These are phyloP conservation scores for Chaunax sp. DNA, from an alignment of 2,797 vertebrate genomes.

Conservation along the genomic window DNA sequence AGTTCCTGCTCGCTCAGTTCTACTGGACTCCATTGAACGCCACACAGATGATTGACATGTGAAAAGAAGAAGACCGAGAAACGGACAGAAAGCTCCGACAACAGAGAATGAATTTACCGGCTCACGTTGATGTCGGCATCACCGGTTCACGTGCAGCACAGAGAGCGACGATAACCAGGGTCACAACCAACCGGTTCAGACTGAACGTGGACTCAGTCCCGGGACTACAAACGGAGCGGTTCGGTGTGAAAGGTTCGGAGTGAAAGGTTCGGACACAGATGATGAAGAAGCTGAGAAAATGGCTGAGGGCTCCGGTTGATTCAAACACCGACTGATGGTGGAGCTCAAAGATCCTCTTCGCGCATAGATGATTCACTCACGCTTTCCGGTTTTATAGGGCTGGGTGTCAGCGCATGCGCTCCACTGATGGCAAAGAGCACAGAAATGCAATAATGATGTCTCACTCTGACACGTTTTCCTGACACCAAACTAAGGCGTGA, in stretches of 20 bases:
- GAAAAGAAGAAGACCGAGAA: neutral
- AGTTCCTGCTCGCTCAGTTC: too few relatives aligned
- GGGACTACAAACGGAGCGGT: neutral
- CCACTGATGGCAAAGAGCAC: neutral
- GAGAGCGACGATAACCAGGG: neutral
- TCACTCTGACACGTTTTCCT: slow-evolving; percentile 37
- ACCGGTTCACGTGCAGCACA: neutral
- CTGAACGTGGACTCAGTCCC: neutral
- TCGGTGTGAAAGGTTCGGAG: too few relatives aligned
- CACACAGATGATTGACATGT: too few relatives aligned
- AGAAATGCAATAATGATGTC: rapidly evolving
- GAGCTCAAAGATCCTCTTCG: slow-evolving; percentile 51
- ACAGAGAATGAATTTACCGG: neutral
- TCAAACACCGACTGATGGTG: slow-evolving; percentile 39
- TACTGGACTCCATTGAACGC: too few relatives aligned
- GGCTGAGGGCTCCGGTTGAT: slow-evolving; percentile 56
- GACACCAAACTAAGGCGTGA: neutral
- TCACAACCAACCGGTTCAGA: neutral
- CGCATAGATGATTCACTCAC: slow-evolving; percentile 3
- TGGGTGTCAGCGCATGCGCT: slow-evolving; percentile 39
- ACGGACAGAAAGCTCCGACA: too few relatives aligned
- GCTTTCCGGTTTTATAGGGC: neutral
- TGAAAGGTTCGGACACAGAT: neutral
- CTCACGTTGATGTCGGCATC: neutral
- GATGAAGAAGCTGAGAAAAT: slow-evolving; percentile 48